Base-by-base conservation (phyloP, 2,797 vertebrate genomes). In the Catharus ustulatus region DNA sequence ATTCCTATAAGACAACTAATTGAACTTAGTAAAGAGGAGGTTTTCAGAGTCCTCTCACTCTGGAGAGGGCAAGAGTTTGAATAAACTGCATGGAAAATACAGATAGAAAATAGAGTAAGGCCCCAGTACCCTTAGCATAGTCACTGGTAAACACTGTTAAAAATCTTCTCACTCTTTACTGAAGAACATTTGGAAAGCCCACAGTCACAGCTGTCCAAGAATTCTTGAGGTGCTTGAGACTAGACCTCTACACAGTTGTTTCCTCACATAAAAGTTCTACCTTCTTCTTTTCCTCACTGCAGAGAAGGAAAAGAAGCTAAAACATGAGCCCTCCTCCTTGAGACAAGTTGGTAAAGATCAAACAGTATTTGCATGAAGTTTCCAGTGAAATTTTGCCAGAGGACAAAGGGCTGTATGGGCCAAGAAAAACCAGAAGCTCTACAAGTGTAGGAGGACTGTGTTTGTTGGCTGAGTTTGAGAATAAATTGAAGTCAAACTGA, bases 341-440 rank as follows among this genome's bases (percentile, higher is more conserved):
- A 62, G 59, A 86, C 22, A 40, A 71, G 19, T 10, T 77, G 38
- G 61, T 74, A 72, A 87, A 89, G 38, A 86, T 81, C 43, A 86
- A 89, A 72, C 30, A 64, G 24, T 23, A 54, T 71, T 86, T 76
- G 43, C 36, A 43, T 17, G 40, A 72, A 36, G 20, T 84, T 94
- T 94, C 73, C 59, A 90, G 46, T 27, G 54, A 81, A 68, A 76
- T 86, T 86, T 64, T 96, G 80, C 58, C 83, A 88, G 83, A 91
- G 36, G 46, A 93, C 85, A 94, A 91, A 94, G 45, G 46, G 24
- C 9, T 94, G 4, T 29, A 55, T 10, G 48, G 74, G 84, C 89
- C 94, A 93, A 95, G 84, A 77, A 67, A 94, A 96, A 94, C 45
- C 84, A 92, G 94, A 92, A 95, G 91, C 89, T 92, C 54, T 85